A percentile compares a stretch with the other conserved stretches of the same genome.
Evolutionary conservation across 2,888 invertebrate genomes (phyloP).

Genomic region (Leptura quadrifasciata): DNA sequence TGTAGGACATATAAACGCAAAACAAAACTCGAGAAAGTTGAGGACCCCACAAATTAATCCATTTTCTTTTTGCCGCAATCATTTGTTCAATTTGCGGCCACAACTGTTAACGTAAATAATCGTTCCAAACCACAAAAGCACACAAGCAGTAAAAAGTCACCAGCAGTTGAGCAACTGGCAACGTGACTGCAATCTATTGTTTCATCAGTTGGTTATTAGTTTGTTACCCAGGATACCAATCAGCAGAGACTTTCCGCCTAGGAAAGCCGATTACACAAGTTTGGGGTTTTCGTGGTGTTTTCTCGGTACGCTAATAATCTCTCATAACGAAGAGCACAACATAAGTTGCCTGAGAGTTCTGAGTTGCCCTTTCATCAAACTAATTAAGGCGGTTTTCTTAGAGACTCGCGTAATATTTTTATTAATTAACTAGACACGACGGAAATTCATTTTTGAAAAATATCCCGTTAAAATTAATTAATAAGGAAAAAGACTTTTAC

Average conservation of each 20-base stretch:
- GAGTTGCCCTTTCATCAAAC: neutral
- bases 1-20: too few relatives aligned
- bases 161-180: slow-evolving; percentile 20
- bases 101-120: neutral
- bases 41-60: neutral
- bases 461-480: too few relatives aligned
- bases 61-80: neutral
- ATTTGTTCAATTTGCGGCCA: neutral
- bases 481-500: too few relatives aligned
- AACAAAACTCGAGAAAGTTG: too few relatives aligned
- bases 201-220: slow-evolving; percentile 44
- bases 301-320: slow-evolving; percentile 18
- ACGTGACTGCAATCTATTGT: slow-evolving; percentile 40
- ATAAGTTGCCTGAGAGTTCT: neutral
- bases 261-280: slow-evolving; percentile 44
- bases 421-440: too few relatives aligned
- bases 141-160: slow-evolving; percentile 6
- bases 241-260: slow-evolving; percentile 28
- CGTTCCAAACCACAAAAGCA: slow-evolving; percentile 2
- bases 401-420: neutral
- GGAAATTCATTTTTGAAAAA: too few relatives aligned
- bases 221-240: slow-evolving; percentile 42
- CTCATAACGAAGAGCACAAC: slow-evolving; percentile 5
- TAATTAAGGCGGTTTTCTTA: neutral
- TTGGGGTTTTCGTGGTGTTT: slow-evolving; percentile 21